Base-by-base conservation (phyloP, 1,140 invertebrate genomes). In the Temnothorax curvispinosus region DNA sequence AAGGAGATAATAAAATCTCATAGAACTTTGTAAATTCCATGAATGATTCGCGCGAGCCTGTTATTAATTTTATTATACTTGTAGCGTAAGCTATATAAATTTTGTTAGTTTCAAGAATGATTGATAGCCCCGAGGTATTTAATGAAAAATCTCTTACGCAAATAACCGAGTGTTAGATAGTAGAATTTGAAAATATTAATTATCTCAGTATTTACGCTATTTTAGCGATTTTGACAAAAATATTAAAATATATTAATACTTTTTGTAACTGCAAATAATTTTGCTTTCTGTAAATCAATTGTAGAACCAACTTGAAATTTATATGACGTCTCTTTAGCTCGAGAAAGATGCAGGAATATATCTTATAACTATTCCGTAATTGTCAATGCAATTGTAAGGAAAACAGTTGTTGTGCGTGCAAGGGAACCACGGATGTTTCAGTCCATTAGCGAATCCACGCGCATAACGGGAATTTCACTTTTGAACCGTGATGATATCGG, bases 1-100 rank as follows among this genome's bases (percentile, higher is more conserved):
- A 11, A 21, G 58, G 21, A 32, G 41, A 69, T 4, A 47, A 47
- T 72, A 35, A 47, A 82, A n/a, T 27, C 27, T 82, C 69, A 35
- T 72, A 56, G 60, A 71, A 71, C 27, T 56, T 82, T 82, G 32
- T 72, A 82, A 72, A 72, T 72, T 41, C 47, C 15, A 58, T n/a
- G 18, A 13, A 58, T 56, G 65, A 21, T 21, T 81, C 21, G 11
- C 52, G 11, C 52, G 21, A 71, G 11, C 0, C 27, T 11, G 65
- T 41, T 32, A 72, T 71, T 81, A 81, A 81, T 82, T 72, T 72
- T 82, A 72, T 82, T 72, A 58, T 18, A 67, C 50, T 81, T 71
- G 11, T 69, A 69, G 38, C 15, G 21, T 50, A 58, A 47, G 5
- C 38, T 58, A 9, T 52, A 44, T 58, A 52, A 82, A 72, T 82